Conservation (phyloP, 2,113 vertebrate species). For the Nematolebias whitei region DNA sequence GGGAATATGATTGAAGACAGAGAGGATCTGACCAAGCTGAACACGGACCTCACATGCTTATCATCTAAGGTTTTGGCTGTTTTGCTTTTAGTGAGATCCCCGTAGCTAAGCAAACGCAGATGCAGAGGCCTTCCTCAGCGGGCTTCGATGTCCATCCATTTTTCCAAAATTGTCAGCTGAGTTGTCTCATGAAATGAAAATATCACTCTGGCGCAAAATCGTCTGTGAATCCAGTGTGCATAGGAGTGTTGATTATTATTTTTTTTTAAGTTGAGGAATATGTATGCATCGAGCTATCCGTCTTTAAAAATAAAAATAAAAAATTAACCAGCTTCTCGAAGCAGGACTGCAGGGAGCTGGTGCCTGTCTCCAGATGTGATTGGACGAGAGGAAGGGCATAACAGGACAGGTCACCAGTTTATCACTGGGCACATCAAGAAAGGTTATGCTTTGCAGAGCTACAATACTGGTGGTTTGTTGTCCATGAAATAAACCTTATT, state of each 20-base stretch:
- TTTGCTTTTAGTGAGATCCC: constrained; percentile 43
- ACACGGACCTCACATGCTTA: constrained; percentile 68
- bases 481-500: constrained; percentile 47
- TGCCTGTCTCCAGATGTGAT: too few relatives aligned
- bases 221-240: constrained; percentile 32
- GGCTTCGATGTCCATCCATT: constrained; percentile 24
- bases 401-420: too few relatives aligned
- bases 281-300: constrained; percentile 8
- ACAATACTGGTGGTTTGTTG: constrained; percentile 13
- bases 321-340: too few relatives aligned
- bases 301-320: too few relatives aligned
- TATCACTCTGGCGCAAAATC: constrained; percentile 43
- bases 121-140: constrained; percentile 49
- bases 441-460: constrained; percentile 26
- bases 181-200: constrained; percentile 34
- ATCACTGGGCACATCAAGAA: too few relatives aligned
- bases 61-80: constrained; percentile 53
- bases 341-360: too few relatives aligned
- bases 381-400: too few relatives aligned
- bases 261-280: constrained; percentile 24
- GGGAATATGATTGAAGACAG: constrained; percentile 71
- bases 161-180: constrained; percentile 42
- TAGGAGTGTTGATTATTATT: constrained; percentile 28
- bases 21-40: constrained; percentile 65
- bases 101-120: constrained; percentile 53